Conservation (phyloP, 2,888 invertebrate species). For the Sicus ferrugineus region DNA sequence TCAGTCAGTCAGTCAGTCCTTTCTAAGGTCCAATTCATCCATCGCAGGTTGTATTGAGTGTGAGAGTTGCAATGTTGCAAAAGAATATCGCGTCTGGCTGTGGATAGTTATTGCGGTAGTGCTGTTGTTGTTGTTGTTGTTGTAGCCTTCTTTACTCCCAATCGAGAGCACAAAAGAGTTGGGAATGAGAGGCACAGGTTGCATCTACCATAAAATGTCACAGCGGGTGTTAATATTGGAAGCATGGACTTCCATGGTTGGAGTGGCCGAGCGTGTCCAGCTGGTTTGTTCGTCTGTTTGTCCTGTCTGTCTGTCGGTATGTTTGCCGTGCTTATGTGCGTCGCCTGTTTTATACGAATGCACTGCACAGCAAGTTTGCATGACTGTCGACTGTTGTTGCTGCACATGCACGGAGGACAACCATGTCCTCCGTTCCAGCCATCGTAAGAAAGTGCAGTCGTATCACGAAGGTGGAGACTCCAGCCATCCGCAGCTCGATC, state of each 20-base stretch:
- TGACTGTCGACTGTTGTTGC: slow-evolving; percentile 41
- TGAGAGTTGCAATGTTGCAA: slow-evolving; percentile 22
- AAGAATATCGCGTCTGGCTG: slow-evolving; percentile 19
- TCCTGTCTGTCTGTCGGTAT: background rate
- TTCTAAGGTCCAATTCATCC: too few species aligned
- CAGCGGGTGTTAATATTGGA: slow-evolving; percentile 55
- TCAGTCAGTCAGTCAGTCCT: too few species aligned
- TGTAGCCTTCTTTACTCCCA: background rate
- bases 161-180: background rate
- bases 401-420: slow-evolving; percentile 35
- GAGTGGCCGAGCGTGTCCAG: slow-evolving; percentile 39
- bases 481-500: background rate
- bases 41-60: too few species aligned
- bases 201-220: slow-evolving; percentile 61
- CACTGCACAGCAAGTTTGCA: too few species aligned
- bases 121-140: background rate
- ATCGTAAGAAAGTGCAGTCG: background rate
- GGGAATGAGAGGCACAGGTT: slow-evolving; percentile 52
- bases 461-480: slow-evolving; percentile 42
- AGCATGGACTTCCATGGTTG: background rate
- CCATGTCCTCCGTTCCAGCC: slow-evolving; percentile 26
- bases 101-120: background rate
- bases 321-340: slow-evolving; percentile 32
- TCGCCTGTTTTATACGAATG: slow-evolving; percentile 38
- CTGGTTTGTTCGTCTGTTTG: slow-evolving; percentile 6